Base-by-base conservation (phyloP, 64 coral and sea anemone genomes). In the Pocillopora verrucosa region DNA sequence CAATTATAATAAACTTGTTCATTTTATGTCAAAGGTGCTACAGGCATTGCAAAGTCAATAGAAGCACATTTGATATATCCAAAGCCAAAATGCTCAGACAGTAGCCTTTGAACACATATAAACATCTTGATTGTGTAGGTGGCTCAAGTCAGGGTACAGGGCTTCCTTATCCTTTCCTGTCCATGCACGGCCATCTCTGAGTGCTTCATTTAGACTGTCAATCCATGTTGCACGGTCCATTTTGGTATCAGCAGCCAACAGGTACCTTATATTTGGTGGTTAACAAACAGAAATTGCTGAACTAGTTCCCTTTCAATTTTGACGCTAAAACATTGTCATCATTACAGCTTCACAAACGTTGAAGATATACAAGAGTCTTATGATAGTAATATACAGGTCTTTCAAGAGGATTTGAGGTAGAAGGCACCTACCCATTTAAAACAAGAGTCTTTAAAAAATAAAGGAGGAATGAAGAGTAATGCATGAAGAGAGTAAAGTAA, bases 241-340 rank as follows among this genome's bases (percentile, higher is more conserved):
- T 60, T 99, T 99, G 36, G 94, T 99, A 61, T 99, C 97, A 16
- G 93, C 94, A 5, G 97, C 94, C 36, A 98, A 80, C 61, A 98
- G 86, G 60, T 95, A 98, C 77, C 96, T 98, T 36, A 84, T 77
- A 57, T 16, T 74, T 45, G 16, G 10, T 26, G n/a, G 41, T 3
- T 51, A 69, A 59, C 17, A 0, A 59, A 76, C 59, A 19, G 10
- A 9, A 83, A 75, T 10, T 36, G 9, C 1, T 19, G 17, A 38
- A 38, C 81, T 16, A 2, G 77, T 61, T 87, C 22, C 56, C 75
- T 20, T 61, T 14, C 2, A 16, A 3, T 41, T 58, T 16, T 15
- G 41, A 51, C 7, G 41, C 7, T 51, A 51, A 51, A 51, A 51
- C 41, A 7, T 1, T 51, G 41, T 51, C 41, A 51, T 51, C 7